phyloP scores from a whole-genome alignment of 2,888 invertebrate species.

The Arge pagana region DNA sequence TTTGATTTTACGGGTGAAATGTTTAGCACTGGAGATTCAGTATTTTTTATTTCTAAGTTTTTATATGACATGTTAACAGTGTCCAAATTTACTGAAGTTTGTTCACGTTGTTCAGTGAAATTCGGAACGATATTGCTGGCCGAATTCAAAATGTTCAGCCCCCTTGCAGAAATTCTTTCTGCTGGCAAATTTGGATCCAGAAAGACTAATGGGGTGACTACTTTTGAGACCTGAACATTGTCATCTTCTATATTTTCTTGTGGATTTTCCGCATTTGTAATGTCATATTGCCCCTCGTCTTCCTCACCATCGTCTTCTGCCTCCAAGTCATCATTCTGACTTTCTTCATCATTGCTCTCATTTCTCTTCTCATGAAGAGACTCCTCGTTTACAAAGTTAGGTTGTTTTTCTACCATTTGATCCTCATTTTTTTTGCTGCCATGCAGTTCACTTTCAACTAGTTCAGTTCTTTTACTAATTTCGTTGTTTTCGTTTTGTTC shows the following conservation, averaged over 20 bases:
- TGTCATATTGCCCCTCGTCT: constrained; percentile 16
- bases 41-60: constrained; percentile 37
- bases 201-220: background rate
- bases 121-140: background rate
- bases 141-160: background rate
- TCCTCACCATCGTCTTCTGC: constrained; percentile 32
- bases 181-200: background rate
- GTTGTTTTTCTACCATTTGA: constrained; percentile 25
- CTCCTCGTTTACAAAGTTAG: constrained; percentile 26
- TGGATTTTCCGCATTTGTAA: constrained; percentile 22
- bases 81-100: background rate
- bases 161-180: background rate
- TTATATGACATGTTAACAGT: background rate
- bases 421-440: constrained; percentile 34
- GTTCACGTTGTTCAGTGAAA: background rate
- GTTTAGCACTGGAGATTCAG: constrained; percentile 53
- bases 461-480: constrained; percentile 30
- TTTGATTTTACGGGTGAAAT: constrained; percentile 49
- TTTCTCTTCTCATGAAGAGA: constrained; percentile 26
- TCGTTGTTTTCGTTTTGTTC: constrained; percentile 30
- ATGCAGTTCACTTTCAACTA: constrained; percentile 31
- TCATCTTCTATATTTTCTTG: constrained; percentile 17
- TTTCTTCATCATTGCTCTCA: constrained; percentile 37
- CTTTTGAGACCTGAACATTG: constrained; percentile 4
- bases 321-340: constrained; percentile 26